Conservation (phyloP, 64 coral and sea anemone species). For the Acropora yongei region DNA sequence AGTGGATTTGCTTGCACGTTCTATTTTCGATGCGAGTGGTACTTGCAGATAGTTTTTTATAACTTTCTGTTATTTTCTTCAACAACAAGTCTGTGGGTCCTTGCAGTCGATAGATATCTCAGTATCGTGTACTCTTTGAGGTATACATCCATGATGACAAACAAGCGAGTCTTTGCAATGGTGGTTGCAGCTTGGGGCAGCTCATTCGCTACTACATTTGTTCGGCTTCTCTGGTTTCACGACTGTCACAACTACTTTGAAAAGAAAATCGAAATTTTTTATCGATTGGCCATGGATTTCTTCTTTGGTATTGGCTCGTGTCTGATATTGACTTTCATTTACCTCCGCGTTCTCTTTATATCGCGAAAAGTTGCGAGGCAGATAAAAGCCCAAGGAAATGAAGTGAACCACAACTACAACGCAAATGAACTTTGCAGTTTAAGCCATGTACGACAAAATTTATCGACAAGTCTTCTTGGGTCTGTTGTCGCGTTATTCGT, state of each 20-base stretch:
- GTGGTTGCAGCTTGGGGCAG: neutral
- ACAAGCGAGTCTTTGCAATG: neutral
- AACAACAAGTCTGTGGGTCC: slow-evolving; percentile 1
- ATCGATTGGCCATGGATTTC: neutral
- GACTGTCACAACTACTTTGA: neutral
- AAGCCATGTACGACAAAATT: neutral
- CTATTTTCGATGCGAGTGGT: slow-evolving; percentile 12
- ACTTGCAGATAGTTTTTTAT: slow-evolving; percentile 3
- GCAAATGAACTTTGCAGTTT: neutral
- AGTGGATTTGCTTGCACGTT: neutral
- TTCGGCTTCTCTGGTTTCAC: slow-evolving; percentile 10
- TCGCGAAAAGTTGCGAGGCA: neutral
- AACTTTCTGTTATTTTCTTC: slow-evolving; percentile 19
- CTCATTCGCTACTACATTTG: slow-evolving; percentile 3
- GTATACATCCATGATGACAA: slow-evolving; percentile 22
- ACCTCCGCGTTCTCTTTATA: neutral
- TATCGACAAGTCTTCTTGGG: neutral
- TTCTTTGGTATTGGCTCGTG: slow-evolving; percentile 3
- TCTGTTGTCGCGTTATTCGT: slow-evolving; percentile 2
- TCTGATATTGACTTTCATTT: neutral
- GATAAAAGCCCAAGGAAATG: neutral
- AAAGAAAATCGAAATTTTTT: neutral
- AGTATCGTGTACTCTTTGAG: slow-evolving; percentile 14
- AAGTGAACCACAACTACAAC: neutral
- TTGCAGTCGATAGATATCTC: slow-evolving; percentile 30